Evolutionary conservation across 35 echinoderm and acorn worm species (phyloP), one percentile per base, ranked within the genome.

Genomic region (Chiridota heheva): DNA sequence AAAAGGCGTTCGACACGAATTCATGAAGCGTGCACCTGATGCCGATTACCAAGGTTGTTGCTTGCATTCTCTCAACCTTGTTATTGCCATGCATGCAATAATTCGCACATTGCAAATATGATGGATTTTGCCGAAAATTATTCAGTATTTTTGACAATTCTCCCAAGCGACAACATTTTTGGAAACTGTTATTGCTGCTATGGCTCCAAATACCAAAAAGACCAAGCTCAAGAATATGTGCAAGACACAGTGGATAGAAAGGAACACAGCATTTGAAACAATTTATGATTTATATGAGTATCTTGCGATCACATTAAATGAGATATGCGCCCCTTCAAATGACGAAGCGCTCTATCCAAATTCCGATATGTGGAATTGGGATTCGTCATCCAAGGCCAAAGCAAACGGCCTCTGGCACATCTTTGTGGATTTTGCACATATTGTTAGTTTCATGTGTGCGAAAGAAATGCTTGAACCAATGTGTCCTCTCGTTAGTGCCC

Each of bases 191-290:
- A 71, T 71, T 40, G 5, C 29, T 41, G 67, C 36, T 16, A 38
- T 39, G 53, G 22, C 47, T 22, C 73, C 73, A 78, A 36, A 58
- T 36, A 17, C 73, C 3, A 78, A 78, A 35, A 78, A 78, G 73
- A 10, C n/a, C 55, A 78, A 78, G 25, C 73, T 78, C n/a, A 72
- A 78, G 60, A 78, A 78, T 45, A 58, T 78, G 18, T 78, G 73
- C 35, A 58, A 58, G 73, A 78, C 73, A 55, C 22, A 36, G 12
- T 78, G 73, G 73, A 78, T 78, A 16, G 49, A n/a, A n/a, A n/a
- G n/a, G n/a, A n/a, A n/a, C n/a, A n/a, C n/a, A n/a, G n/a, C n/a
- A n/a, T n/a, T n/a, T n/a, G n/a, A n/a, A n/a, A n/a, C n/a, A n/a
- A n/a, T n/a, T n/a, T n/a, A n/a, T n/a, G n/a, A n/a, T n/a, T n/a